A percentile compares a stretch with the other conserved stretches of the same genome.
These are phyloP conservation scores for Diglossa cyanea DNA, from an alignment of 2,797 vertebrate genomes.

Conservation along the genomic window DNA sequence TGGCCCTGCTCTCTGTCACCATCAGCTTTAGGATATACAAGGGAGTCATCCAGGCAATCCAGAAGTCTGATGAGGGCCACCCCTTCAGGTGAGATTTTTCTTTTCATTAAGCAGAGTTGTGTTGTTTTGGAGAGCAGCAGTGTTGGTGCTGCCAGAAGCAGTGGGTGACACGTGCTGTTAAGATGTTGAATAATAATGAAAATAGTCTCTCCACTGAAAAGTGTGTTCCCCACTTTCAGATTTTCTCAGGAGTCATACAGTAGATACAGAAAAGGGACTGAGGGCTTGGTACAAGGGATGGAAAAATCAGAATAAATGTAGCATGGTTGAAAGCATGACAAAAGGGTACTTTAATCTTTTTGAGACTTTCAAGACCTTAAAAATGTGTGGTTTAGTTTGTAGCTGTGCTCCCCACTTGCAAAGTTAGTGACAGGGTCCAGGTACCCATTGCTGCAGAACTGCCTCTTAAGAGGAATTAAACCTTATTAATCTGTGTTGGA, in stretches of 20 bases:
- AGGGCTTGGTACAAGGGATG: background rate
- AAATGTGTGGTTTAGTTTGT: fast-evolving
- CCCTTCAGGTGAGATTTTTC: conserved; percentile 89
- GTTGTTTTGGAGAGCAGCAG: background rate
- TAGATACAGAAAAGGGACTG: background rate
- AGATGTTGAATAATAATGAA: background rate
- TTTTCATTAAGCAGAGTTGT: background rate
- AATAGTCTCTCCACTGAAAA: background rate
- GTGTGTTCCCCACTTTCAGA: background rate
- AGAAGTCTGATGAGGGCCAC: conserved; percentile 96
- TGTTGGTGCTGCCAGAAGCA: background rate
- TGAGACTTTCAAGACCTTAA: background rate
- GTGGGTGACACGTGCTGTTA: fast-evolving
- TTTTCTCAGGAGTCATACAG: background rate
- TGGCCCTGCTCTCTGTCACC: conserved; percentile 92
- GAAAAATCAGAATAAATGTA: background rate
- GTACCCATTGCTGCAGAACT: background rate
- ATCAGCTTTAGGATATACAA: conserved; percentile 98
- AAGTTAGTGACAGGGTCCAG: background rate
- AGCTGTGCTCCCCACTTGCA: background rate
- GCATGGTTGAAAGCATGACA: background rate
- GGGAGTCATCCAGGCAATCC: conserved; percentile 94
- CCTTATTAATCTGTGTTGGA: background rate
- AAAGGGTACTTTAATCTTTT: background rate
- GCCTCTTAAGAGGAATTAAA: background rate